Conservation (phyloP, 2,113 vertebrate species). For the Trinectes maculatus region DNA sequence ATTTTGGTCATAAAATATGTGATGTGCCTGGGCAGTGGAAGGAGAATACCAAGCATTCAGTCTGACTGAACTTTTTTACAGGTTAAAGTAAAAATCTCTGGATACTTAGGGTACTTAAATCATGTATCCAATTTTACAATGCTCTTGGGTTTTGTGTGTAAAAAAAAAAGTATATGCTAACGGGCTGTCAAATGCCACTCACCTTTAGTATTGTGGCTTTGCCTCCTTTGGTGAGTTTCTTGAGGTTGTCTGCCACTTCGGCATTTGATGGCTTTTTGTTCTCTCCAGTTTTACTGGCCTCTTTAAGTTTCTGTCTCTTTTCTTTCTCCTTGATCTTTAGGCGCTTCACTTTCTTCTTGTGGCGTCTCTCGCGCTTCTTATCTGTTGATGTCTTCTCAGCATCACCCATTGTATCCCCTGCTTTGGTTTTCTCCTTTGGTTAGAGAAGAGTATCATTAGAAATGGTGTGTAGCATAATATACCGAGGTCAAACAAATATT, state of each 20-base stretch:
- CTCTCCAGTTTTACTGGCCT: slow-evolving; percentile 74
- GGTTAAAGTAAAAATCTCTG: too few species aligned
- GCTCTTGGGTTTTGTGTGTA: too few species aligned
- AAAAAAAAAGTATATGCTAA: too few species aligned
- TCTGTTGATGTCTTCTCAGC: slow-evolving; percentile 92
- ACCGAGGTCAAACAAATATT: not conserved
- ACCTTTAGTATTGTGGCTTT: slow-evolving; percentile 90
- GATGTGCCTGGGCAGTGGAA: too few species aligned
- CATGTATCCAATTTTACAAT: too few species aligned
- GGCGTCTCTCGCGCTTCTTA: slow-evolving; percentile 91
- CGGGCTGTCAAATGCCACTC: too few species aligned
- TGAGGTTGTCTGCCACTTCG: slow-evolving; percentile 83
- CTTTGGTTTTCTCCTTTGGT: slow-evolving; percentile 92
- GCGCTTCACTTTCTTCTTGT: slow-evolving; percentile 87
- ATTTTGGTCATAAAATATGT: not conserved
- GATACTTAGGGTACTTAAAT: too few species aligned
- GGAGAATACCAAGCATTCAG: too few species aligned
- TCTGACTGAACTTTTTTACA: too few species aligned
- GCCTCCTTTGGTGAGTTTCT: slow-evolving; percentile 88
- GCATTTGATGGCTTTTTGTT: slow-evolving; percentile 82
- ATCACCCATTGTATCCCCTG: slow-evolving; percentile 87
- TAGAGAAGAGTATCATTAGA: slow-evolving; percentile 24
- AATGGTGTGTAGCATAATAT: not conserved
- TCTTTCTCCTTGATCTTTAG: slow-evolving; percentile 86
- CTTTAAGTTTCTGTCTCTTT: slow-evolving; percentile 83